Evolutionary conservation across 2,888 invertebrate genomes (phyloP).

Genomic region (Spatulosminthurus flaviceps): DNA sequence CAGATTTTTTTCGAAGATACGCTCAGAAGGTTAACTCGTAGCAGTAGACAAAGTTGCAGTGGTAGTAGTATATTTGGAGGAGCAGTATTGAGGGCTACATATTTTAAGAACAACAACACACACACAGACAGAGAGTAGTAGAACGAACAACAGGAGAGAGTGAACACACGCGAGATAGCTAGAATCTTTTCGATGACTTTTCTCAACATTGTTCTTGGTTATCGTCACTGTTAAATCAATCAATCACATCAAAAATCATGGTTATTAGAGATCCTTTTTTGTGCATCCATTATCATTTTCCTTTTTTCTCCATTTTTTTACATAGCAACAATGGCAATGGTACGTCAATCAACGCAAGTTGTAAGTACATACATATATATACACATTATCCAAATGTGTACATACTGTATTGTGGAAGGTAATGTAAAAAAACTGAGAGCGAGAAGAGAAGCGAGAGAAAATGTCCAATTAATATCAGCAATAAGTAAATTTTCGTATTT

Average conservation of each 20-base stretch:
- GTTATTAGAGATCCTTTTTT: constrained; percentile 10
- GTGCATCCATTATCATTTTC: background rate
- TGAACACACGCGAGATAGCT: background rate
- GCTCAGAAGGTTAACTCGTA: background rate
- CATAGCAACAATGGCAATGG: constrained; percentile 3
- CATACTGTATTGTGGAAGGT: background rate
- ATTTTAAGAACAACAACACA: background rate
- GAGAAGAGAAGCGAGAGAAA: background rate
- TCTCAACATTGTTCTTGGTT: constrained; percentile 40
- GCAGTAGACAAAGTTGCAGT: too few species aligned
- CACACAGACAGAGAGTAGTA: background rate
- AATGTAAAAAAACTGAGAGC: background rate
- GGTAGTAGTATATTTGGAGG: background rate
- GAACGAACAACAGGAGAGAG: background rate
- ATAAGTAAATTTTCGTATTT: background rate
- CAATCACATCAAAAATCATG: constrained; percentile 27
- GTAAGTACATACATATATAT: background rate
- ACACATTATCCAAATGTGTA: background rate
- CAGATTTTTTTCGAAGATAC: constrained; percentile 14
- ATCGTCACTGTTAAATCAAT: constrained; percentile 33
- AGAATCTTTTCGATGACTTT: constrained; percentile 45
- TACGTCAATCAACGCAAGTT: background rate
- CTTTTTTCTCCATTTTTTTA: background rate
- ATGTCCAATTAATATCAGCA: constrained; percentile 19
- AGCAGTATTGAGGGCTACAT: background rate